Base-by-base conservation (phyloP, 2,888 invertebrate species). In the Hyalella azteca region DNA sequence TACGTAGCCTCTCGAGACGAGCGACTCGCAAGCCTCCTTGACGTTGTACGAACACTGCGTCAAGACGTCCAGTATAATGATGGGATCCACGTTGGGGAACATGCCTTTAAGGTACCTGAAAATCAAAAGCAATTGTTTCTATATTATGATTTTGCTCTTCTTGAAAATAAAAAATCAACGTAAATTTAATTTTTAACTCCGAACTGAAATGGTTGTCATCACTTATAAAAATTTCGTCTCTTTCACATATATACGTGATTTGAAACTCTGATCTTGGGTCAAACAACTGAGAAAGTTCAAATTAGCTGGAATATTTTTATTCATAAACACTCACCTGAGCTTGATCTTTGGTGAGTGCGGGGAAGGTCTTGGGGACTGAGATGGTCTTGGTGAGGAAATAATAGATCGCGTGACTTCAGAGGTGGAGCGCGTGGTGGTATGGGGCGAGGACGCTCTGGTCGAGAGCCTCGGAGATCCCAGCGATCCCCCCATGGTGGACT, bases 261-360 rank as follows among this genome's bases (percentile, higher is more conserved):
- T n/a, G n/a, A n/a, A n/a, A n/a, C n/a, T n/a, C n/a, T n/a, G n/a
- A n/a, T n/a, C n/a, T n/a, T n/a, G n/a, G n/a, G n/a, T n/a, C n/a
- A n/a, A n/a, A n/a, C n/a, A n/a, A n/a, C n/a, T n/a, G n/a, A n/a
- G n/a, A n/a, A n/a, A n/a, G n/a, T n/a, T n/a, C n/a, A n/a, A n/a
- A n/a, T n/a, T n/a, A n/a, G n/a, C n/a, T n/a, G n/a, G n/a, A n/a
- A n/a, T n/a, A n/a, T n/a, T n/a, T n/a, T n/a, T n/a, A n/a, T n/a
- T n/a, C n/a, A n/a, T 41, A 1, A 59, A 88, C 86, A 89, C 45
- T 40, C 80, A 95, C 95, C 95, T 95, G 89, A 95, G 91, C 90
- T 96, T 95, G 93, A 96, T 93, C 90, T 95, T 95, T 85, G 95
- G 95, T 87, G 95, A 95, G 86, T 93, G 93, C 86, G 94, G 94